Conservation (phyloP, 2,113 vertebrate genomes). For the Calidris pugnax region DNA sequence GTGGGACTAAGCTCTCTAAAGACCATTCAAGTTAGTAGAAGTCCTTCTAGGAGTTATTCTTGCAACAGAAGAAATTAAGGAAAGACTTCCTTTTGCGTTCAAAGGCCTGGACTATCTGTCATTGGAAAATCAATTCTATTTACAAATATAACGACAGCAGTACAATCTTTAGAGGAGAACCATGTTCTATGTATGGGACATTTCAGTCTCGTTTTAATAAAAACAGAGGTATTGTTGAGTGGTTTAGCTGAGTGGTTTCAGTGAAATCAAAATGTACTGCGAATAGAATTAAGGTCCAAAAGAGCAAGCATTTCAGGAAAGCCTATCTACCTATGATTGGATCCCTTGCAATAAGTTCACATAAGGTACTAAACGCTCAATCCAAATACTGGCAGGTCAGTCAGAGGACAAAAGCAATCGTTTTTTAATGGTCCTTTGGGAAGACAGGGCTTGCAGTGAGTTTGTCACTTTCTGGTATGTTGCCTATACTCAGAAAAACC, state of each 20-base stretch:
- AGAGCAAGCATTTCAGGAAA: not conserved
- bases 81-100: not conserved
- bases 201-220: not conserved
- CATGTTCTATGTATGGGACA: not conserved
- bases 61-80: not conserved
- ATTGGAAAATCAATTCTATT: not conserved
- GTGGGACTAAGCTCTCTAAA: not conserved
- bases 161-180: not conserved
- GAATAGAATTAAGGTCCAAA: not conserved
- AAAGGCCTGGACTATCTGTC: not conserved
- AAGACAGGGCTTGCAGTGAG: not conserved
- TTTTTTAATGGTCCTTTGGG: not conserved
- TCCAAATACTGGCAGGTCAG: not conserved
- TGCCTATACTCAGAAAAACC: not conserved
- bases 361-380: not conserved
- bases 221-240: not conserved
- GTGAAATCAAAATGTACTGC: not conserved
- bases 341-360: not conserved
- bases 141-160: not conserved
- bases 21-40: not conserved
- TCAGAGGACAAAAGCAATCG: not conserved
- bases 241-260: not conserved
- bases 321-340: not conserved
- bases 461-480: not conserved
- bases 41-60: not conserved